Base-by-base conservation (phyloP, 1,140 invertebrate genomes). In the Trichonephila clavata region DNA sequence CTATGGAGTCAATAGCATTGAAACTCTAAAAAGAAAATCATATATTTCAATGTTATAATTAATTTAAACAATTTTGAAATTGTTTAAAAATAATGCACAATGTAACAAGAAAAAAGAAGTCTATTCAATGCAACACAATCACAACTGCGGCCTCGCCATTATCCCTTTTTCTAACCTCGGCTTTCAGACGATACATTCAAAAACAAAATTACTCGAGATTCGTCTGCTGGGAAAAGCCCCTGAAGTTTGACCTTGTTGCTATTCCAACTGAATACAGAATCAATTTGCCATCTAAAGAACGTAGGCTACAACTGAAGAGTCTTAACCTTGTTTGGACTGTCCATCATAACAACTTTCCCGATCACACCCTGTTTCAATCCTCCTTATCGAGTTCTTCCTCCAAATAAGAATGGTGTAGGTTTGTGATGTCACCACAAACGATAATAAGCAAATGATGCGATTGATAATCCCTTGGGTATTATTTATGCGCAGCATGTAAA, bases 241-340 rank as follows among this genome's bases (percentile, higher is more conserved):
- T 57, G 8, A 83, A 57, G 59, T n/a, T 24, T n/a, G 81, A n/a
- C 81, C 81, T 83, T 83, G 81, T 77, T 39, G 71, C 27, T 14
- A 77, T 77, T 77, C 68, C 4, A 32, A 39, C 27, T 32, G 71
- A 32, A 77, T 32, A 20, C 71, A 39, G 71, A 77, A 77, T 77
- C 27, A 77, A 77, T 77, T 77, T 39, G 27, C 24, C 6, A 18
- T 18, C 27, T 57, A 83, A 57, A 43, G 6, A 83, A 43, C 81
- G 81, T 83, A 83, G 81, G 81, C 81, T 59, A 83, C n/a, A n/a
- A n/a, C 20, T 57, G 43, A n/a, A 43, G 50, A 57, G 43, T 59
- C 50, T 50, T 83, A 21, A 83, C 81, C 81, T 83, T 83, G 81
- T 83, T 83, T 57, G 81, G 81, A 83, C 21, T 24, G 81, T 50